Base-by-base conservation (phyloP, 2,797 vertebrate genomes). In the Leptatherina wallacei region DNA sequence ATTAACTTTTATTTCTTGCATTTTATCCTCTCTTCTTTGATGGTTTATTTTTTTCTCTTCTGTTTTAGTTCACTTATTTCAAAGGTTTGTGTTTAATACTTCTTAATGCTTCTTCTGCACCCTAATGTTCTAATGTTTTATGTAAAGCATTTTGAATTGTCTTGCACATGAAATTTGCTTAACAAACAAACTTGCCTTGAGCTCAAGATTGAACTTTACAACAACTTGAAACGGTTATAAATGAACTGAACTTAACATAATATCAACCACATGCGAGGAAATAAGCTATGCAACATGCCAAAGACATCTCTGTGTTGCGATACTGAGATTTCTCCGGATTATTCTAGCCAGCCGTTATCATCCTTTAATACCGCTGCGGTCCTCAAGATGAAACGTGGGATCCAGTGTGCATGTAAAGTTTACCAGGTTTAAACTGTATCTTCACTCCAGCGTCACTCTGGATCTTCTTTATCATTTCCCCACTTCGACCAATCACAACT, bases 381-480 rank as follows among this genome's bases (percentile, higher is more conserved):
- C 6, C 14, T 56, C 22, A 13, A 2, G 27, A 30, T 30, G 14
- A 56, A 56, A 56, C 14, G 16, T 32, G 29, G 29, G 14, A 18
- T 56, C 7, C 24, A 14, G 51, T 27, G 3, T 18, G 29, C 16
- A 29, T 56, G 54, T n/a, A 22, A 2, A 6, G 12, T 52, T 73
- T 60, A 98, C 97, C 97, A 92, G 97, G 97, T 87, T 99, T 99
- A 81, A 99, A 99, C 92, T 99, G 97, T 89, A 99, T 99, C 85
- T 97, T 94, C 49, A 98, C 97, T 0, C 97, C 97, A 0, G 97
- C 96, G 0, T 99, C 97, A 0, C 95, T 97, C 92, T 99, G 97
- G 75, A 99, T 99, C 84, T 99, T 99, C 86, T 99, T 99, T 54
- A 99, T 99, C 97, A 99, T 99, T 76, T 98, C 97, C 8, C 97